These are phyloP conservation scores for Seriola dumerili DNA, from an alignment of 2,113 vertebrate genomes.

Conservation along the genomic window DNA sequence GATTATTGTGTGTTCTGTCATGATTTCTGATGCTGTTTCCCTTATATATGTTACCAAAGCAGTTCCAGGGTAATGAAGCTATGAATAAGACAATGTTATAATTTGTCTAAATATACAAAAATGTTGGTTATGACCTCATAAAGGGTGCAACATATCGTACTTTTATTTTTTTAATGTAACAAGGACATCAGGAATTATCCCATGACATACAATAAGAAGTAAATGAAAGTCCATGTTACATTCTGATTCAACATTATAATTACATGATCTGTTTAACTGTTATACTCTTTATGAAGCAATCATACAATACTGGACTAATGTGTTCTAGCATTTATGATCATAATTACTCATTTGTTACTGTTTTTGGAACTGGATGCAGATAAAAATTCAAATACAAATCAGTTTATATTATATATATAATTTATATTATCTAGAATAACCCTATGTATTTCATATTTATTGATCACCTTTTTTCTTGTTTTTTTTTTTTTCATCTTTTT, in stretches of 20 bases:
- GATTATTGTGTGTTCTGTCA: slow-evolving; percentile 35
- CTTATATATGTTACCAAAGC: slow-evolving; percentile 5
- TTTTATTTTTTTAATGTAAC: neutral
- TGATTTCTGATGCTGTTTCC: slow-evolving; percentile 17
- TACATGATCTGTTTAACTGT: no score
- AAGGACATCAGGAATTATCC: neutral
- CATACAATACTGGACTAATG: neutral
- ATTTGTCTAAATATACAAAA: neutral
- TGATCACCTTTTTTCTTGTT: neutral
- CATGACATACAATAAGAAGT: neutral
- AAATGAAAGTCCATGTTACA: neutral
- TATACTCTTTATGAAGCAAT: no score
- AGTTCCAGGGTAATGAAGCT: slow-evolving; percentile 26
- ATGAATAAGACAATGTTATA: neutral
- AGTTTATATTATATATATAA: neutral
- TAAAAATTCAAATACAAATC: neutral
- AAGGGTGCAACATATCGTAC: neutral
- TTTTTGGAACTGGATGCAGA: neutral
- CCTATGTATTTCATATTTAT: neutral
- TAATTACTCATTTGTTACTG: neutral
- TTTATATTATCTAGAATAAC: neutral
- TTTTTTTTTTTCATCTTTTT: slow-evolving; percentile 1
- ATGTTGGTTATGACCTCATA: neutral
- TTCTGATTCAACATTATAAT: neutral
- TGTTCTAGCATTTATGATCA: neutral